Evolutionary conservation across 2,888 invertebrate species (phyloP), one percentile per base, ranked within the genome.

Genomic region (Parnassius smintheus): DNA sequence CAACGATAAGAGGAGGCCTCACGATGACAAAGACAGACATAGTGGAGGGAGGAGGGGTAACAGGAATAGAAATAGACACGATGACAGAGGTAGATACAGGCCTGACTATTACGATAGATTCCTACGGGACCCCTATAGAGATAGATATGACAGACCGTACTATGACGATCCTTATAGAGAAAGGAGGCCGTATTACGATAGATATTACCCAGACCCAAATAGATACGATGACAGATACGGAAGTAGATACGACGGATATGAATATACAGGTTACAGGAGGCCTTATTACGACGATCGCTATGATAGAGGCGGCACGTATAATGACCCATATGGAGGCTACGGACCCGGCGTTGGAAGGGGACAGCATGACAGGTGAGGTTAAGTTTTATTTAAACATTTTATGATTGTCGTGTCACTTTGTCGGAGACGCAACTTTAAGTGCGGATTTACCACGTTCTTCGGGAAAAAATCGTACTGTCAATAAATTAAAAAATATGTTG

Each of bases 281-380:
- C 86, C 86, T 2, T 68, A 67, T 9, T 79, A 82, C 60, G 82
- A 80, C 25, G 80, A 80, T 53, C 66, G 78, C 13, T 80, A 76
- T 60, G 77, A 79, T 54, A 73, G 81, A 64, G 75, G 78, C 9
- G 62, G 63, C 56, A 73, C 74, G 51, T 88, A 85, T 13, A 48
- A 13, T 66, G 88, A 83, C 64, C 83, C 71, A 0, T 89, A 85
- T 65, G 90, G 91, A 2, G 91, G 81, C 10, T 82, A 83, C 50
- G 80, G 90, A 2, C 80, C 81, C 0, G 76, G 80, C 7, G 77
- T 74, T 51, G 88, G 86, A 3, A 76, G 86, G 68, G 92, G 93
- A 74, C 87, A 90, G 56, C 92, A 92, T 72, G 92, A 92, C 61
- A 91, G 90, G 91, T 91, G 59, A 82, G 82, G 65, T 57, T 53